Base-by-base conservation (phyloP, 2,797 vertebrate species). In the Paedocypris micromegethes region DNA sequence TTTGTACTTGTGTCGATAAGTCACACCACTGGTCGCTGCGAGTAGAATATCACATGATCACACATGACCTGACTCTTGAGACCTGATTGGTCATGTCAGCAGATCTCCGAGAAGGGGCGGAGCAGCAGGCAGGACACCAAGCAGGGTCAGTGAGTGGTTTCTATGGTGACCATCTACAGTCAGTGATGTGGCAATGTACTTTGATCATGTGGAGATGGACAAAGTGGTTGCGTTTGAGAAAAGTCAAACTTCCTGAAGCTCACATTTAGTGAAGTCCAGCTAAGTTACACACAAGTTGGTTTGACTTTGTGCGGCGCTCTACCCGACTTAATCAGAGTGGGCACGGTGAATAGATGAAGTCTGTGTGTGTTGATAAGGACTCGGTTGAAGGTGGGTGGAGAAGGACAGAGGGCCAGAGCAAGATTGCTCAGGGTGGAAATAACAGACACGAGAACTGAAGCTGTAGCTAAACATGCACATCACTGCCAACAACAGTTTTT, bases 171-270 rank as follows among this genome's bases (percentile, higher is more conserved):
- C 60, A 70, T 23, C 23, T 23, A 72, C 77, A 83, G 72, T 77
- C 74, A 40, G 3, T 51, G 56, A 78, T 81, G 72, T 69, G 79
- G 80, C 79, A 45, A 76, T 78, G 80, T 80, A 76, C 72, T 75
- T 74, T 76, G 82, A 80, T 82, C 80, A 70, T 42, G 8, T 52
- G 39, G 48, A 63, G 51, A 72, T 46, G 44, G 72, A 63, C 72
- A 58, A 7, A 58, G 38, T 6, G 46, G 68, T 72, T 56, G 5
- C 6, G 46, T 57, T 59, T 54, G 72, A 51, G 23, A 23, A 23
- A 23, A 23, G 23, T 23, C 23, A 23, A 23, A 23, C 23, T 23
- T 23, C 23, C 23, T 23, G 23, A 23, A 23, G 23, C 23, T 23
- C 23, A 23, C 23, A 23, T 23, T 23, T 23, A 23, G 23, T 23